Evolutionary conservation across 2,888 invertebrate species (phyloP).

Genomic region (Crepidodera aurea): DNA sequence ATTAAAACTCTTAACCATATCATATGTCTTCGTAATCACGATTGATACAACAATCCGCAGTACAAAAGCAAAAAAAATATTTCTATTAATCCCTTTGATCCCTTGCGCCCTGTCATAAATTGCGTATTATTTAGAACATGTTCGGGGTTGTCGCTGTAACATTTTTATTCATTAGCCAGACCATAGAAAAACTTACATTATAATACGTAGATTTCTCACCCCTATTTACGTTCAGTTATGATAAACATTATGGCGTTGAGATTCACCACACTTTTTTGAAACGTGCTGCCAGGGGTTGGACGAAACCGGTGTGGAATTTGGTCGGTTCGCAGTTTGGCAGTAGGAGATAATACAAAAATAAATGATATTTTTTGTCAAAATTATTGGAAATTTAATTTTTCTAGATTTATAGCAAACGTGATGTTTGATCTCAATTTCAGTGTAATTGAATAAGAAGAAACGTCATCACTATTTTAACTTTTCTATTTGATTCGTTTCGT

Average conservation of each 20-base stretch:
- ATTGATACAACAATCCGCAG: conserved; percentile 1
- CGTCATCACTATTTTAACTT: too few species aligned
- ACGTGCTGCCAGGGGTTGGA: conserved; percentile 26
- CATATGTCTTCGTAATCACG: background rate
- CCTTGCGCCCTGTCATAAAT: conserved; percentile 20
- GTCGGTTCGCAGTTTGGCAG: too few species aligned
- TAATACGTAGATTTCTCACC: conserved; percentile 41
- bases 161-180: conserved; percentile 40
- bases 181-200: conserved; percentile 40
- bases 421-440: too few species aligned
- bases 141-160: conserved; percentile 28
- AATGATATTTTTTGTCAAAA: too few species aligned
- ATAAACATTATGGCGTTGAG: conserved; percentile 47
- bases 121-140: conserved; percentile 26
- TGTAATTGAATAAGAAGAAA: too few species aligned
- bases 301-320: background rate
- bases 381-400: too few species aligned
- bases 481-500: too few species aligned
- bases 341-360: too few species aligned
- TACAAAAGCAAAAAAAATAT: conserved; percentile 16
- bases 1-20: background rate
- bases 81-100: conserved; percentile 17
- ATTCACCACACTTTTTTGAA: conserved; percentile 43
- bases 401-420: too few species aligned
- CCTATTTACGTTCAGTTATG: conserved; percentile 42